Conservation (phyloP, 2,888 invertebrate species). For the Punctoribates punctum region DNA sequence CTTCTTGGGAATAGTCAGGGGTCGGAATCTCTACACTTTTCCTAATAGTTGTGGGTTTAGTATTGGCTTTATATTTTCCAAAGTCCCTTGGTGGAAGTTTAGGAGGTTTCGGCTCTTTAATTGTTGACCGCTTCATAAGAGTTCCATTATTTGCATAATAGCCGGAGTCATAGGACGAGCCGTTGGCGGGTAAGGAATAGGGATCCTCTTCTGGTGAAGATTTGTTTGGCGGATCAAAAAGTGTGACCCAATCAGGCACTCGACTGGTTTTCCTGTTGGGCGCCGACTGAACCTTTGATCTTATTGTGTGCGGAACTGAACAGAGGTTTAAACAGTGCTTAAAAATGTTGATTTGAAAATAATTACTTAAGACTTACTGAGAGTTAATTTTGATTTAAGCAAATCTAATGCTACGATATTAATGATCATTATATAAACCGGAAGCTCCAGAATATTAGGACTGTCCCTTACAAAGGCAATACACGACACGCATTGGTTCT, state of each 20-base stretch:
- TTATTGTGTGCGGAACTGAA: conserved; percentile 33
- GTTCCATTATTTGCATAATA: conserved; percentile 33
- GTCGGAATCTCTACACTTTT: conserved; percentile 3
- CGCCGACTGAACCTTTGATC: background rate
- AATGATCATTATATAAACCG: conserved; percentile 94
- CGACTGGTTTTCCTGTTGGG: background rate
- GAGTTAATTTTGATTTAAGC: conserved; percentile 77
- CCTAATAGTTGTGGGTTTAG: background rate
- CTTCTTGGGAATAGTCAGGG: conserved; percentile 29
- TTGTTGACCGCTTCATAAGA: background rate
- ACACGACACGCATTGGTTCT: conserved; percentile 87
- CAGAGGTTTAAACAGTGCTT: background rate
- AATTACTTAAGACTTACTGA: conserved; percentile 22
- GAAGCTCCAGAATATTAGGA: conserved; percentile 82
- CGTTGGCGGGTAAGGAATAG: conserved; percentile 76
- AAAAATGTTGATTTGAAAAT: background rate
- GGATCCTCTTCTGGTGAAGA: conserved; percentile 85
- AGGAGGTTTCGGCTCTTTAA: conserved; percentile 40
- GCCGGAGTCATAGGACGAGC: conserved; percentile 2
- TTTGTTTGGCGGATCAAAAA: conserved; percentile 60
- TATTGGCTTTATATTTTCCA: conserved; percentile 21
- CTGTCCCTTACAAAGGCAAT: conserved; percentile 90
- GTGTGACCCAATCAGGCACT: conserved; percentile 38
- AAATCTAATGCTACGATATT: conserved; percentile 97
- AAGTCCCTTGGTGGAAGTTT: conserved; percentile 42